Evolutionary conservation across 2,888 invertebrate species (phyloP).

Genomic region (Aspidiotus rigidus): DNA sequence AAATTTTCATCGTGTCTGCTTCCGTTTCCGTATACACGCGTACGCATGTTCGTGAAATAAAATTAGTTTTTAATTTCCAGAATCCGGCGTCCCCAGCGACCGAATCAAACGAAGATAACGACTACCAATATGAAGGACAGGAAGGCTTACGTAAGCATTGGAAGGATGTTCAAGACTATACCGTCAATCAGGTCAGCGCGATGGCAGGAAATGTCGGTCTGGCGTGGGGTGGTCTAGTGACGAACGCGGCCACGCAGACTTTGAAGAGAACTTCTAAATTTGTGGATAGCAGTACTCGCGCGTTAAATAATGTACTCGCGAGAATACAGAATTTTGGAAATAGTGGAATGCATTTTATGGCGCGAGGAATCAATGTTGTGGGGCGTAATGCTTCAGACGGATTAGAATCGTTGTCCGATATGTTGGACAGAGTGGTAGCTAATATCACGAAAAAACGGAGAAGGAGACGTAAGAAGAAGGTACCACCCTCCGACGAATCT

Average conservation of each 20-base stretch:
- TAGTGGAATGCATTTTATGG: background rate
- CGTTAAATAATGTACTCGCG: background rate
- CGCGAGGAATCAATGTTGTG: background rate
- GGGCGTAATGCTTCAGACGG: background rate
- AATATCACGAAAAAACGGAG: background rate
- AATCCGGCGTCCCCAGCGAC: background rate
- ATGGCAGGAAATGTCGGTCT: conserved; percentile 17
- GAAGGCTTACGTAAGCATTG: conserved; percentile 15
- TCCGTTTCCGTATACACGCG: background rate
- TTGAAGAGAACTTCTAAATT: background rate
- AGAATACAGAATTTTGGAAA: conserved; percentile 5
- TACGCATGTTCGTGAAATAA: background rate
- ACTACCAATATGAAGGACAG: conserved; percentile 23
- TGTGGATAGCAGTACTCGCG: background rate
- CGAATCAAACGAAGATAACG: background rate
- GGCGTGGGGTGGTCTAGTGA: background rate
- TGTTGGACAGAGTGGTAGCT: background rate
- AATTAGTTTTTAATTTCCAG: background rate
- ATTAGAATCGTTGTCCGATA: conserved; percentile 11
- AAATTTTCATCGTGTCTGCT: background rate
- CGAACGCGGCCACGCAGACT: conserved; percentile 11
- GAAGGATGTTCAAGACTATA: conserved; percentile 8
- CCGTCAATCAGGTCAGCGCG: conserved; percentile 1
- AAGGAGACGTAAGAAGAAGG: background rate
- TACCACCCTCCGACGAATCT: too few relatives aligned